Percentiles rank a stretch among this genome's conserved stretches.
Evolutionary conservation across 2,113 vertebrate genomes (phyloP).

Genomic region (Fulica atra): DNA sequence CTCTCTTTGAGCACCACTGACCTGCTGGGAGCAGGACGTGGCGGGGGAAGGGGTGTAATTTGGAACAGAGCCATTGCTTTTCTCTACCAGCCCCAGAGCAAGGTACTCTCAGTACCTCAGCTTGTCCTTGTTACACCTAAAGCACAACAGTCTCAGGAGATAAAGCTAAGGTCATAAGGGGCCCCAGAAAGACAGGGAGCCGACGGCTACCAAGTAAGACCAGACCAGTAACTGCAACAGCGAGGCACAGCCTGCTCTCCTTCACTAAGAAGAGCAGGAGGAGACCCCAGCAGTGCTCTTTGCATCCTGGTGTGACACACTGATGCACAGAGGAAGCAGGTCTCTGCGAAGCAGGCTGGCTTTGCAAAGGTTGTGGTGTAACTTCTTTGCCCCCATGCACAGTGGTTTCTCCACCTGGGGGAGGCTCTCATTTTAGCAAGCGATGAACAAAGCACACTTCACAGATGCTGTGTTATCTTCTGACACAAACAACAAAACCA

Average conservation of each 20-base stretch:
- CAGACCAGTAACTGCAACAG: background rate
- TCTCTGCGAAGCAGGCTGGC: background rate
- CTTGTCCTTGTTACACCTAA: background rate
- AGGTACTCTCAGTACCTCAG: background rate
- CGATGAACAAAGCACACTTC: background rate
- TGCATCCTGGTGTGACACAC: background rate
- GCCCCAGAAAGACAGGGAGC: background rate
- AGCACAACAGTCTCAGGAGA: background rate
- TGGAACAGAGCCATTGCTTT: background rate
- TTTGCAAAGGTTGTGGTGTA: background rate
- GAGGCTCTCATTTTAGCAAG: background rate
- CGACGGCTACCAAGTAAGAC: background rate
- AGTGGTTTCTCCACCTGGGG: background rate
- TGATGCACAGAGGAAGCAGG: too few species aligned
- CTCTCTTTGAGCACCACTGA: background rate
- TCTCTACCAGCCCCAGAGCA: background rate
- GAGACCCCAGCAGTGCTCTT: background rate
- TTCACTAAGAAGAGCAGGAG: background rate
- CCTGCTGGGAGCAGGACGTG: background rate
- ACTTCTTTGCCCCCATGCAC: background rate
- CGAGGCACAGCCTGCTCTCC: background rate
- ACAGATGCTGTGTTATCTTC: background rate
- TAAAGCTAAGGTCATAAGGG: background rate
- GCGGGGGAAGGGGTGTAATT: background rate
- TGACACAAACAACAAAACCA: background rate